These are phyloP conservation scores for Rhopalosiphum maidis DNA, from an alignment of 1,140 invertebrate genomes.

Conservation along the genomic window DNA sequence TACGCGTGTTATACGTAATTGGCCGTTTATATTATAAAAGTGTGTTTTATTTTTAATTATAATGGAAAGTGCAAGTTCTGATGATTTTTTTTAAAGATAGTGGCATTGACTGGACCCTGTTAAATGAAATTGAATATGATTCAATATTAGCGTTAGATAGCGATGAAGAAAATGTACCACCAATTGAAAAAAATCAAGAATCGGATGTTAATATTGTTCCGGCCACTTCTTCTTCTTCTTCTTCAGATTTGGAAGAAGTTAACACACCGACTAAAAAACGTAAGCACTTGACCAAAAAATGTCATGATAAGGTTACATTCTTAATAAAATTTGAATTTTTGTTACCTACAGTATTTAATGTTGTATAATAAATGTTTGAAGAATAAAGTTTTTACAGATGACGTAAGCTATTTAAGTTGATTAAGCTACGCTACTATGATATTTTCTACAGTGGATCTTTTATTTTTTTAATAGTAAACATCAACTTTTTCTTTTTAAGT, in stretches of 20 bases:
- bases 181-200: neutral
- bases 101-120: neutral
- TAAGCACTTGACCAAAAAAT: neutral
- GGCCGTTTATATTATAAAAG: too few relatives aligned
- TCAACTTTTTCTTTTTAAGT: too few relatives aligned
- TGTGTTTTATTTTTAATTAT: neutral
- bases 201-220: conserved; percentile 18
- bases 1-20: too few relatives aligned
- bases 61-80: neutral
- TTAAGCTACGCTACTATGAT: too few relatives aligned
- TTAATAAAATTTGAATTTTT: too few relatives aligned
- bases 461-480: too few relatives aligned
- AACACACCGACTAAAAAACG: neutral
- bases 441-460: too few relatives aligned
- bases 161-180: neutral
- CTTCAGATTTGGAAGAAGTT: conserved; percentile 23
- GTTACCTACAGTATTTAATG: too few relatives aligned
- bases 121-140: neutral
- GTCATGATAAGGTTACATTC: too few relatives aligned
- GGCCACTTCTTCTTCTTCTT: neutral
- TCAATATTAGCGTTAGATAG: neutral
- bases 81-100: neutral
- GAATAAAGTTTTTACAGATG: too few relatives aligned
- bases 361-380: too few relatives aligned
- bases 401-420: too few relatives aligned